Evolutionary conservation across 2,888 invertebrate species (phyloP), one percentile per base, ranked within the genome.

Genomic region (Cerastoderma edule): DNA sequence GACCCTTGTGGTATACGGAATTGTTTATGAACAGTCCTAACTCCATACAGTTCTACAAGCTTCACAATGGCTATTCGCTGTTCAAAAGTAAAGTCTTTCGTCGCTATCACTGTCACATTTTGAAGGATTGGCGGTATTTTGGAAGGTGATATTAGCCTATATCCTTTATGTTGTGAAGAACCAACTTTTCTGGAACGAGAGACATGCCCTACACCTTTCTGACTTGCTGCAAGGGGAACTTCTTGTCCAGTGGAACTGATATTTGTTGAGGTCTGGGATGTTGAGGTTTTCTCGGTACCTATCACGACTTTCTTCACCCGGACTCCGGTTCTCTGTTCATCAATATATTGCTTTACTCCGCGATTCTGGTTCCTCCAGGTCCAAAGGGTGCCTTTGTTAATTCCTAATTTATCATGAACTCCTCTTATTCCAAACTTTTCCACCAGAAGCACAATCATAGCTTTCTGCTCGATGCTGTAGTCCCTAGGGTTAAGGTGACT

Each of bases 1-100:
- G 73, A 78, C 16, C 73, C 75, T 10, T 73, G 33, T 22, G 78
- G 73, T 50, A 81, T 75, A 4, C 69, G 50, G 50, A 81, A 81
- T 57, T 81, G 81, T 48, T 81, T 81, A 28, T 81, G 81, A 4
- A 81, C 65, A 16, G 78, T 78, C 33, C 81, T 63, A 2, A 81
- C 81, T 24, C 81, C 81, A 73, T 81, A 81, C n/a, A 81, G 50
- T 19, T 81, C 75, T 16, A 81, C 81, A 4, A 81, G 53, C 50
- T 78, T 78, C 1, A 81, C 73, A 44, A 81, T 71, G 0, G 81
- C 81, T n/a, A 81, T 71, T 64, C 70, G 60, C 64, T 81, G 81
- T 33, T 81, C 81, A 19, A 78, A 48, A 5, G 71, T 73, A 60
- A 65, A 76, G 33, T 78, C 78, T 54, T 75, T 81, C 8, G 74